Evolutionary conservation across 2,888 invertebrate species (phyloP), one percentile per base, ranked within the genome.

Genomic region (Allacma fusca): DNA sequence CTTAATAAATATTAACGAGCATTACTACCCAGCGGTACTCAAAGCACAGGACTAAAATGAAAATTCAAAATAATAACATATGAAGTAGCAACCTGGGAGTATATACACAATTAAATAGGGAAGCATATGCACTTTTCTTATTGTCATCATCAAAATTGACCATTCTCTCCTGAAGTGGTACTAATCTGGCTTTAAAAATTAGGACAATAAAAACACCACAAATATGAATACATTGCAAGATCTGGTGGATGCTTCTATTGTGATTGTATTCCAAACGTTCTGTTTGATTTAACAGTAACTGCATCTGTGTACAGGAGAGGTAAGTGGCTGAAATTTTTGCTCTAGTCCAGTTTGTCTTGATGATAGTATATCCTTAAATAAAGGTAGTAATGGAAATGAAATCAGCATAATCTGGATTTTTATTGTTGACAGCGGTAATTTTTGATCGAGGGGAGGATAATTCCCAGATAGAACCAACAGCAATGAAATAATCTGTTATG

Each of bases 291-390:
- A 50, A 50, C 50, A 50, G 50, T 50, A 12, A 50, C 16, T 9
- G 16, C 7, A 19, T 50, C 2, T 50, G 5, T 50, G 9, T 50
- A 19, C 50, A 12, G 50, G n/a, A 50, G 2, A 19, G 4, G 16
- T 19, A 50, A 50, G 9, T 50, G 16, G n/a, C 50, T 50, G 19
- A n/a, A 50, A 50, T 50, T 50, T 50, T 5, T n/a, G 9, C 50
- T 50, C 50, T 50, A 50, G 50, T 50, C 50, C 50, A 50, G 50
- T 50, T 50, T 50, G n/a, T 50, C 50, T 50, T 50, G 50, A 50
- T 19, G 19, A 16, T 50, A 50, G 16, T 50, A 50, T n/a, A 16
- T 9, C 2, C 4, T 50, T n/a, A n/a, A 50, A 50, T 50, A 16
- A 50, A 50, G 50, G 50, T 50, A 50, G 50, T 50, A 50, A 50